A percentile compares a stretch with the other conserved stretches of the same genome.
These are phyloP conservation scores for Epicampocera succincta DNA, from an alignment of 2,888 invertebrate species.

Conservation along the genomic window DNA sequence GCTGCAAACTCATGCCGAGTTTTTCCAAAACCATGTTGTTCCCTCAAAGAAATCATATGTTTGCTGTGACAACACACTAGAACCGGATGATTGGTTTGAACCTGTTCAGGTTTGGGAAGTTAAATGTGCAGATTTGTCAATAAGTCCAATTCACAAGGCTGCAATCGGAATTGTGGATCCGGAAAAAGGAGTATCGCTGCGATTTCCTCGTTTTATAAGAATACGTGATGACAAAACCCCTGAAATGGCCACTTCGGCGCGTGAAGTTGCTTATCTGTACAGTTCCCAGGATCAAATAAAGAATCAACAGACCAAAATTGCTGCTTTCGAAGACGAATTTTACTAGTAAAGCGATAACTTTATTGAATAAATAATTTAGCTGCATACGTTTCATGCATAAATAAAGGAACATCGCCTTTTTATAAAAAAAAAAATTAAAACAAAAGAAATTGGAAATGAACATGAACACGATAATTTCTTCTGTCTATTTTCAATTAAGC, in stretches of 20 bases:
- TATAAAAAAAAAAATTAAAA: no score
- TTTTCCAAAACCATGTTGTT: constrained; percentile 89
- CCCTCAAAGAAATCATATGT: constrained; percentile 90
- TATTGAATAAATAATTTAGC: not conserved
- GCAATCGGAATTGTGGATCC: constrained; percentile 93
- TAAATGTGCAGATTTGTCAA: constrained; percentile 97
- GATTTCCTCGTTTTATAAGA: constrained; percentile 95
- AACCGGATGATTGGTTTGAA: constrained; percentile 95
- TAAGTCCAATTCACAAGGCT: constrained; percentile 96
- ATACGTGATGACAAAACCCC: constrained; percentile 95
- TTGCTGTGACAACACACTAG: constrained; percentile 87
- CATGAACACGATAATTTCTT: no score
- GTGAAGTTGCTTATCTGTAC: constrained; percentile 95
- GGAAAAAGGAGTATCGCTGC: constrained; percentile 95
- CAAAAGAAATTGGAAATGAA: no score
- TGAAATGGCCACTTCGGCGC: constrained; percentile 95
- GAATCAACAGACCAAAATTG: constrained; percentile 82
- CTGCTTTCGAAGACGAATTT: constrained; percentile 77
- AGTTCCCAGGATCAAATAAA: constrained; percentile 95
- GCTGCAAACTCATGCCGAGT: constrained; percentile 88
- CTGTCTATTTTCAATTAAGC: no score
- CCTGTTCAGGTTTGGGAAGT: constrained; percentile 96
- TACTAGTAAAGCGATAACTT: constrained; percentile 73
- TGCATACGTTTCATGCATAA: no score
- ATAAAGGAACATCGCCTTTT: no score